Evolutionary conservation across 2,113 vertebrate genomes (phyloP).

Genomic region (Centrocercus urophasianus): DNA sequence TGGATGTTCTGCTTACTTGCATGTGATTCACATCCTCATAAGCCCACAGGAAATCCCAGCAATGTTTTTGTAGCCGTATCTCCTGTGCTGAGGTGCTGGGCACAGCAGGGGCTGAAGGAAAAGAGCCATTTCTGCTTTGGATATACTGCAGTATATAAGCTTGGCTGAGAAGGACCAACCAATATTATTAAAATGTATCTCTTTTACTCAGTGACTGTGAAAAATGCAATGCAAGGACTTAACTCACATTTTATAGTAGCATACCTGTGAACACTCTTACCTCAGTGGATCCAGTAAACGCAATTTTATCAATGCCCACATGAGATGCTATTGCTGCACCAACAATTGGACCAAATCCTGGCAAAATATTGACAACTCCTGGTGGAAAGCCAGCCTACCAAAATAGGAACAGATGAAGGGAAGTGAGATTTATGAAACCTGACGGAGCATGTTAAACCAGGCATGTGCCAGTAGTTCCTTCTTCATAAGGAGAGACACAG

Average conservation of each 20-base stretch:
- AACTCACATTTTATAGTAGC: neutral
- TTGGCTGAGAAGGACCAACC: constrained; percentile 9
- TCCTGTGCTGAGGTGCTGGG: constrained; percentile 48
- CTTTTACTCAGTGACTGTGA: neutral
- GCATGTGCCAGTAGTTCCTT: neutral
- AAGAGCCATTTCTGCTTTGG: constrained; percentile 15
- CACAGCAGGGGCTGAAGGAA: constrained; percentile 50
- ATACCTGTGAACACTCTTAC: constrained; percentile 77
- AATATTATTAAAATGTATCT: neutral
- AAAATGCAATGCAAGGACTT: neutral
- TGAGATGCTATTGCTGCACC: constrained; percentile 95
- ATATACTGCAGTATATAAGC: neutral
- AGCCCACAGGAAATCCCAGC: constrained; percentile 69
- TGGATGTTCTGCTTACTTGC: constrained; percentile 60
- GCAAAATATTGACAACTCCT: constrained; percentile 99
- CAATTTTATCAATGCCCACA: constrained; percentile 97
- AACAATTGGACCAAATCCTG: constrained; percentile 94
- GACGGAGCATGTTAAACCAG: constrained; percentile 68
- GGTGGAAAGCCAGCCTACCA: constrained; percentile 97
- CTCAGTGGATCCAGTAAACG: constrained; percentile 97
- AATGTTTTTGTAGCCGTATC: constrained; percentile 68
- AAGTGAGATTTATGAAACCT: constrained; percentile 78
- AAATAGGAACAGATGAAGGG: constrained; percentile 82
- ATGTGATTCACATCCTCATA: constrained; percentile 58
- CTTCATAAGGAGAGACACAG: neutral